Evolutionary conservation across 1,140 invertebrate species (phyloP), one percentile per base, ranked within the genome.

Genomic region (Drosophila oshimai): DNA sequence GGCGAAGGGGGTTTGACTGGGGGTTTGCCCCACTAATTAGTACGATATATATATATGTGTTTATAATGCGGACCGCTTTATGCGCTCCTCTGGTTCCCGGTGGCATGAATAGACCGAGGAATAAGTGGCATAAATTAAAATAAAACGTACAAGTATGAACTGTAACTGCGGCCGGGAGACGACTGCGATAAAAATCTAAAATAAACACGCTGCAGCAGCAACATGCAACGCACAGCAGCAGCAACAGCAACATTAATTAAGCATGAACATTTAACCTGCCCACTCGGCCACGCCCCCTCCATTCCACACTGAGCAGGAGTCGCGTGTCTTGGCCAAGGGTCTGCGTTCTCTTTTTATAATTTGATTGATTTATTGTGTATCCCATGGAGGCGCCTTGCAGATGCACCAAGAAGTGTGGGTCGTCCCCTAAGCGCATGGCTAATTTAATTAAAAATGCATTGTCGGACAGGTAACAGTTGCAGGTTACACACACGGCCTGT

Each of bases 121-220:
- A 67, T 86, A 80, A 86, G 80, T 86, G 81, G 81, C 72, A 86
- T 86, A 87, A 86, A 87, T 86, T 87, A 80, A 86, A 86, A 86
- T 86, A 86, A 84, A 86, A 77, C 46, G 76, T 76, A 75, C 75
- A 74, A 83, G 78, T 79, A 80, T 71, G 64, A 84, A 84, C 79
- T 79, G 80, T 84, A 72, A 86, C 74, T 84, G 62, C 62, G 58
- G 22, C 55, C 36, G 58, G 53, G 37, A 15, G 12, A 24, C 46
- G 45, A 47, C 46, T 61, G 80, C 80, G 80, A 84, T 84, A 84
- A 79, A 79, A 80, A 84, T 84, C 80, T 80, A 86, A 86, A 84
- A 86, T 84, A 84, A 84, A 84, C 81, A 86, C 37, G 61, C 60
- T 73, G 71, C 80, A 57, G 51, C 71, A 46, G 62, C 46, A 62